A percentile compares a stretch with the other conserved stretches of the same genome.
Evolutionary conservation across 2,797 vertebrate genomes (phyloP).

Genomic region (Hylomyscus alleni): DNA sequence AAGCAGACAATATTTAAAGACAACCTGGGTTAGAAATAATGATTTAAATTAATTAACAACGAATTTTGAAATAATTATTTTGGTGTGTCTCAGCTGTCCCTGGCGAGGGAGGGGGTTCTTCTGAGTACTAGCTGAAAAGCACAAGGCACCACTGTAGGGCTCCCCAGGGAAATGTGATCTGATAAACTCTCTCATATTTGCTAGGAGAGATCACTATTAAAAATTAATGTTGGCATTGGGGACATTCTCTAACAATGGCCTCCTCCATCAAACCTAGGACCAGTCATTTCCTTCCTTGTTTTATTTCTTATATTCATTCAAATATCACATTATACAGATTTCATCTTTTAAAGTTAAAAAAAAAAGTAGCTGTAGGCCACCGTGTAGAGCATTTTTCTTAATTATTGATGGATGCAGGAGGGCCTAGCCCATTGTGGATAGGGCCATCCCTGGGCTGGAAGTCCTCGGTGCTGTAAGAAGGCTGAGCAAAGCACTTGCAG

Average conservation of each 20-base stretch:
- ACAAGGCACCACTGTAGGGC: not conserved
- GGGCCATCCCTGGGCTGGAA: no score
- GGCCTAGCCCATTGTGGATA: no score
- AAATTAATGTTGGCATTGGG: not conserved
- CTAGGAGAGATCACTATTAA: constrained; percentile 32
- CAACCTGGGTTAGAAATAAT: not conserved
- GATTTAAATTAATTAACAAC: constrained; percentile 27
- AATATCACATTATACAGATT: not conserved
- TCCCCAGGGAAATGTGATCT: constrained; percentile 62
- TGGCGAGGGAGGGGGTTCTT: not conserved
- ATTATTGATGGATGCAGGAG: not conserved
- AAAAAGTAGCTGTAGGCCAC: not conserved
- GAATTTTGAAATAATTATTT: not conserved
- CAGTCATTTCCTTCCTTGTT: not conserved
- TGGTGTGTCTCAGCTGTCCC: not conserved
- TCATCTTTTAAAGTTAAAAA: not conserved
- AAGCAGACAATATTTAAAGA: constrained; percentile 17
- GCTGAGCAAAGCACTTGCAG: not conserved
- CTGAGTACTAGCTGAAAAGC: not conserved
- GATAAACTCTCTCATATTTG: constrained; percentile 59
- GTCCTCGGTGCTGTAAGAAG: no score
- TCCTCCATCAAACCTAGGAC: not conserved
- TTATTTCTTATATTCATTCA: not conserved
- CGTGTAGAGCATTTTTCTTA: not conserved
- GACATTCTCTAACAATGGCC: not conserved